Evolutionary conservation across 2,797 vertebrate species (phyloP).

Genomic region (Poeciliopsis turneri): DNA sequence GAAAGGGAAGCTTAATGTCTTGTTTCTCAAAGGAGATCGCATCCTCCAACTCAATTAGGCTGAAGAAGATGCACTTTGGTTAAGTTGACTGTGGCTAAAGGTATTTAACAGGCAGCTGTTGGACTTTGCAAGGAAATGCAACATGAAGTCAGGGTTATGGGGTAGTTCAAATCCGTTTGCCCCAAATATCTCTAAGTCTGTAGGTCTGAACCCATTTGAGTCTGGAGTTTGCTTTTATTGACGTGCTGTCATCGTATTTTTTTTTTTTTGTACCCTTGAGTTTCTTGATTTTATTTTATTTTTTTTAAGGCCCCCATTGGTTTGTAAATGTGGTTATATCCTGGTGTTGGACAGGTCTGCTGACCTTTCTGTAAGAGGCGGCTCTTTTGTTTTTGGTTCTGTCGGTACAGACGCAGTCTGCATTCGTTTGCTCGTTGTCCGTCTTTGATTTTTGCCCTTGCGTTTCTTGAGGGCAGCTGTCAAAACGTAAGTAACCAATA

Average conservation of each 20-base stretch:
- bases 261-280: background rate
- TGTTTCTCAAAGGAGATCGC: slow-evolving; percentile 63
- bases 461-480: background rate
- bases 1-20: slow-evolving; percentile 70
- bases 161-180: background rate
- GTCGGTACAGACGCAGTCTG: background rate
- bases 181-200: background rate
- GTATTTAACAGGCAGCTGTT: slow-evolving; percentile 43
- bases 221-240: background rate
- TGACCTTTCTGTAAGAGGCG: background rate
- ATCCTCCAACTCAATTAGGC: slow-evolving; percentile 68
- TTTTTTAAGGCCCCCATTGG: background rate
- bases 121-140: background rate
- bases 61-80: slow-evolving; percentile 63
- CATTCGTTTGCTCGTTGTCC: background rate
- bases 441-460: background rate
- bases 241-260: too few relatives aligned
- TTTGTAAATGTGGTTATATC: background rate
- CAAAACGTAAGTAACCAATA: background rate
- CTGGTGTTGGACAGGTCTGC: background rate
- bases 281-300: background rate
- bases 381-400: background rate
- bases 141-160: background rate
- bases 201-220: background rate
- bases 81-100: slow-evolving; percentile 54